Evolutionary conservation across 30 jellyfish, hydroid and myxozoan species (phyloP).

Genomic region (Calvadosia cruxmelitensis): DNA sequence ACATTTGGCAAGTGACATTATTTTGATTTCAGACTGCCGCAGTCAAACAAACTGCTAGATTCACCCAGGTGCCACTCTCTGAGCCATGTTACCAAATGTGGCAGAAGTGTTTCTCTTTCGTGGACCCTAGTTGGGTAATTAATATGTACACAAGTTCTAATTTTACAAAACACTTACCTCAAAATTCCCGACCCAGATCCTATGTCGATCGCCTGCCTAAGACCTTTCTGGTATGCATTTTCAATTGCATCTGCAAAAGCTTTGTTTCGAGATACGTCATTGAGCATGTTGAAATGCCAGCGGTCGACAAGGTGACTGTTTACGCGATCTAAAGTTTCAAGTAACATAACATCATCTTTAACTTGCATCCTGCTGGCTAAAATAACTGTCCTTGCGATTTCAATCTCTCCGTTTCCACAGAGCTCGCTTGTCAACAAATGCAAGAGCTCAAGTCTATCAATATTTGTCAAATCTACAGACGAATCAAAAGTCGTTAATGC

Average conservation of each 20-base stretch:
- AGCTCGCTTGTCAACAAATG: not conserved
- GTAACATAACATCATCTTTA: conserved; percentile 1
- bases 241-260: conserved; percentile 38
- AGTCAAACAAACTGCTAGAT: not conserved
- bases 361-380: not conserved
- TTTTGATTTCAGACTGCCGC: conserved; percentile 1
- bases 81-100: not conserved
- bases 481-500: not conserved
- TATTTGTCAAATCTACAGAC: not conserved
- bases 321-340: conserved; percentile 46
- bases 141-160: not conserved
- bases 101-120: too few species aligned
- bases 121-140: too few species aligned
- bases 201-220: conserved; percentile 37
- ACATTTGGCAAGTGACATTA: too few species aligned
- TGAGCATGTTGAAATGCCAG: conserved; percentile 91
- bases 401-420: not conserved
- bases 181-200: conserved; percentile 89
- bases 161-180: conserved; percentile 24
- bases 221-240: conserved; percentile 31
- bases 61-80: conserved; percentile 10
- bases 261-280: conserved; percentile 51
- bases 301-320: conserved; percentile 32
- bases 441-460: not conserved
- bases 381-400: not conserved